Base-by-base conservation (phyloP, 1,140 invertebrate genomes). In the Gyrodactylus bullatarudis region DNA sequence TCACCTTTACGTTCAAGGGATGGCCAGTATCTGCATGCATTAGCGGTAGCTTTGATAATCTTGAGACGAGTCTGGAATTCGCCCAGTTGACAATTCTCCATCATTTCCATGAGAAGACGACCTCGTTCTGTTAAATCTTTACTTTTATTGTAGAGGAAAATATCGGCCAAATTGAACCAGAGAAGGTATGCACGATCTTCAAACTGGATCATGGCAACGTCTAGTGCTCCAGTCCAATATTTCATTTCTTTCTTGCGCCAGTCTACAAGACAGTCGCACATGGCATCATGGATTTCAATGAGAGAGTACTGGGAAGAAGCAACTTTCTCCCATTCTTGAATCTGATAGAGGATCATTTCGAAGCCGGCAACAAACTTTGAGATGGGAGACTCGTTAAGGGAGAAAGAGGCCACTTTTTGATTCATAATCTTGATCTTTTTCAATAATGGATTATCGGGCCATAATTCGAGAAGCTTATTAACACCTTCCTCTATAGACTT, bases 181-280 rank as follows among this genome's bases (percentile, higher is more conserved):
- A 54, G n/a, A 16, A 54, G 34, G 34, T 54, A 54, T 54, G 34
- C 34, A 16, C n/a, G 8, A 54, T 54, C n/a, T 54, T 54, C 34
- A 8, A 54, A 16, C n/a, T 8, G 8, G 8, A 16, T n/a, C 34
- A 54, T 54, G 8, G 34, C 8, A 54, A 16, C 8, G 34, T 54
- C 34, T 8, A 54, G 34, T 8, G 34, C n/a, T 8, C n/a, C n/a
- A n/a, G n/a, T 54, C 34, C 34, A 54, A 54, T 54, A 54, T 54
- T 84, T 84, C 69, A 99, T 83, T 80, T 98, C 94, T 0, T 93
- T 78, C 79, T 89, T 87, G 73, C 92, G 85, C 92, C 91, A 98
- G 25, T 85, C 83, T 69, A 94, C 86, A 68, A 97, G 88, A 76
- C 89, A 85, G 74, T 86, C 82, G 0, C 87, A 88, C 0, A 97